Conservation (phyloP, 2,797 vertebrate genomes). For the Bucorvus abyssinicus region DNA sequence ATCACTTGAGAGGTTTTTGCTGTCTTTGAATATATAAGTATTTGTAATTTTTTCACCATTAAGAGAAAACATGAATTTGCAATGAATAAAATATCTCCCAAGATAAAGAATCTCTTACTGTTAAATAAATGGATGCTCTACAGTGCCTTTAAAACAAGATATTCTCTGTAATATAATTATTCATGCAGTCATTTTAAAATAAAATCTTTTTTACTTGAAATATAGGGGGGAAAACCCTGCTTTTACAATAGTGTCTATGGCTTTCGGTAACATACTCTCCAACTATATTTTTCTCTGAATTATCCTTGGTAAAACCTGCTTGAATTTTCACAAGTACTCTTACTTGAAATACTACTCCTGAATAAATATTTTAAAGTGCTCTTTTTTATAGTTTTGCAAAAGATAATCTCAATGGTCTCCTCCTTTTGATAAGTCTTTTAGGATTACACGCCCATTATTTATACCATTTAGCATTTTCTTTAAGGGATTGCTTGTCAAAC, state of each 20-base stretch:
- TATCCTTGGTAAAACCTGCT: not conserved
- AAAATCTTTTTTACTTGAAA: not conserved
- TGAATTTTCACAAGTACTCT: not conserved
- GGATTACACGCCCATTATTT: not conserved
- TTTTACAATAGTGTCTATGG: not conserved
- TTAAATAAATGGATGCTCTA: not conserved
- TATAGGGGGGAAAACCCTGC: rapidly evolving
- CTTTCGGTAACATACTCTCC: not conserved
- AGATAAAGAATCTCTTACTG: not conserved
- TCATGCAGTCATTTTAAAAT: not conserved
- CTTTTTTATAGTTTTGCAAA: not conserved
- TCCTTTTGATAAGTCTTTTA: not conserved
- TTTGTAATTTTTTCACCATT: not conserved
- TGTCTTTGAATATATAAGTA: not conserved
- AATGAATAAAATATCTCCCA: not conserved
- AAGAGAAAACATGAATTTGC: not conserved
- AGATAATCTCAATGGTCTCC: not conserved
- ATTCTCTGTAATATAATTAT: not conserved
- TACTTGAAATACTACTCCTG: not conserved
- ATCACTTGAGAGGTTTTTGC: not conserved
- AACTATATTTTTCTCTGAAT: not conserved
- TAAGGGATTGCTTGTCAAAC: not conserved
- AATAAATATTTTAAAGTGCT: not conserved
- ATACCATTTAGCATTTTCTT: not conserved
- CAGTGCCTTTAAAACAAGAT: not conserved